These are phyloP conservation scores for Tragopan temminckii DNA, from an alignment of 2,797 vertebrate species.

Conservation along the genomic window DNA sequence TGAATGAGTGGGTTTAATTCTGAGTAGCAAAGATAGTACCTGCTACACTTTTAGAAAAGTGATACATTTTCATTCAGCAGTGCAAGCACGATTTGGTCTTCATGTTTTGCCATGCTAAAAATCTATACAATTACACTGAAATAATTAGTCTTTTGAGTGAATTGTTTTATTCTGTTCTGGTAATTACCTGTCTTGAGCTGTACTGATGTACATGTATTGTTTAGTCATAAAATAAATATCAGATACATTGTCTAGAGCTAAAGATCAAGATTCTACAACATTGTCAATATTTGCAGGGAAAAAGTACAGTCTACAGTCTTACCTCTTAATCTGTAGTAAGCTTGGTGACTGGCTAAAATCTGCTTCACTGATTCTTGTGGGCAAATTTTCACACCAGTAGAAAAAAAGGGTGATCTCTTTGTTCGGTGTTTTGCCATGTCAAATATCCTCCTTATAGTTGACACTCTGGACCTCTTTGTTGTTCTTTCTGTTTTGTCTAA, in stretches of 20 bases:
- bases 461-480: slow-evolving; percentile 77
- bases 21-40: not conserved
- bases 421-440: slow-evolving; percentile 82
- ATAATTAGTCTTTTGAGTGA: not conserved
- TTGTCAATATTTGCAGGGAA: not conserved
- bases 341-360: slow-evolving; percentile 89
- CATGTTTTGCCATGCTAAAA: not conserved
- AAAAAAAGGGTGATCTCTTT: slow-evolving; percentile 88
- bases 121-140: not conserved
- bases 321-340: slow-evolving; percentile 89
- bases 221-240: not conserved
- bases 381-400: slow-evolving; percentile 89
- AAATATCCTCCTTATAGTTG: slow-evolving; percentile 80
- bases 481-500: slow-evolving; percentile 76
- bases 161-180: not conserved
- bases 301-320: not conserved
- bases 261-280: not conserved
- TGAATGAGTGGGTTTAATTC: not conserved
- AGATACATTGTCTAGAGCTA: not conserved
- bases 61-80: not conserved
- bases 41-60: not conserved
- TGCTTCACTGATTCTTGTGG: slow-evolving; percentile 89
- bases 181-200: not conserved
- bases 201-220: not conserved
- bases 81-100: not conserved